Base-by-base conservation (phyloP, 2,888 invertebrate genomes). In the Neoascia interrupta region DNA sequence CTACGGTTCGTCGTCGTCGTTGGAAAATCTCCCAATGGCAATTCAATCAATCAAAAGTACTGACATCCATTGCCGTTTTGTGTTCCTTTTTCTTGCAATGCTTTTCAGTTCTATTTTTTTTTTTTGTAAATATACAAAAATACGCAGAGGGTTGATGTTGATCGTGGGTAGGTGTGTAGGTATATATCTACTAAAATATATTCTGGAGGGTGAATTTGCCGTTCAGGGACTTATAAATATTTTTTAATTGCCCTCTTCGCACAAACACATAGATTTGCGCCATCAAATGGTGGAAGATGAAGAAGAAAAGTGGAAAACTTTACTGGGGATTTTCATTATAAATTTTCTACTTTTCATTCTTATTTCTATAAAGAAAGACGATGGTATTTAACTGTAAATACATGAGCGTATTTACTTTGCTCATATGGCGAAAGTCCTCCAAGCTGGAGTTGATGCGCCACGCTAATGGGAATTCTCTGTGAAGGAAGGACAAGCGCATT, bases 1-100 rank as follows among this genome's bases (percentile, higher is more conserved):
- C 41, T 53, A 39, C 18, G 51, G 31, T 31, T 31, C 31, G 3
- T 31, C 34, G 45, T 61, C 61, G 54, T 49, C 18, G 64, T 60
- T 73, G 79, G 79, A 79, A 79, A 79, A 79, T 79, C 79, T 79
- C 79, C 79, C 79, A 79, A 72, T 79, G 79, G 79, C 79, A 79
- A 73, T 73, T 79, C 79, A 79, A 79, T 79, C 79, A 79, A 79
- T 79, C 79, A 79, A 79, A 79, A 73, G 72, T 56, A 73, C 79
- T 79, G 79, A 79, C 79, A 79, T 61, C 72, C 73, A 61, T 73
- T 66, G 72, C 79, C 66, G 54, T 72, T 72, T 47, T 54, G 47
- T 75, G 47, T 51, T 79, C 60, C 70, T 43, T 64, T 70, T 72
- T 79, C 70, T 28, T 28, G 39, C 11, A 13, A 19, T 26, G 21